Percentiles rank a stretch among this genome's conserved stretches.
phyloP scores from a whole-genome alignment of 2,113 vertebrate genomes.

The Sinocyclocheilus anophthalmus region DNA sequence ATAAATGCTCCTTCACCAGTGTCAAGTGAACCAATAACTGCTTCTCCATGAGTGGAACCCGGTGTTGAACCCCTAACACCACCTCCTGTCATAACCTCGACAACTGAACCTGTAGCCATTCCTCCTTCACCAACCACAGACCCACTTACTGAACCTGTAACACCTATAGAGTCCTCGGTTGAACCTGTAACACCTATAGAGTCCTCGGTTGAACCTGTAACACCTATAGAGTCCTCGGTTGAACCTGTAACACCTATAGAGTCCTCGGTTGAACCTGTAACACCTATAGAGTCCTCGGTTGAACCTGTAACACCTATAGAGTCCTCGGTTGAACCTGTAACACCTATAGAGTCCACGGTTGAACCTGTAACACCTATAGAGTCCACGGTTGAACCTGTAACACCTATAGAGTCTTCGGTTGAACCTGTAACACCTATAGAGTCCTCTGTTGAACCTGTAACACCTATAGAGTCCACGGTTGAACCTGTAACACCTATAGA shows the following conservation, averaged over 20 bases:
- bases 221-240: background rate
- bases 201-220: conserved; percentile 7
- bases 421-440: background rate
- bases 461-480: background rate
- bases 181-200: background rate
- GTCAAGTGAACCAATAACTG: background rate
- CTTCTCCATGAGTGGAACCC: background rate
- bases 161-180: background rate
- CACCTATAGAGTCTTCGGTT: background rate
- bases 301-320: background rate
- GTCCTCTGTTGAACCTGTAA: conserved; percentile 2
- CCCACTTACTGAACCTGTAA: background rate
- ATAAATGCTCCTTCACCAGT: background rate
- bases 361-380: background rate
- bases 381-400: conserved; percentile 6
- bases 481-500: background rate
- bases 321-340: conserved; percentile 5
- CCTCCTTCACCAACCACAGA: background rate
- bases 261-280: conserved; percentile 7
- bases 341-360: background rate
- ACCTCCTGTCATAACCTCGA: background rate
- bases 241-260: background rate
- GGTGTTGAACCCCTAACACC: background rate
- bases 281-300: background rate
- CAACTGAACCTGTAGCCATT: background rate